Conservation (phyloP, 2,888 invertebrate genomes). For the Andrena haemorrhoa region DNA sequence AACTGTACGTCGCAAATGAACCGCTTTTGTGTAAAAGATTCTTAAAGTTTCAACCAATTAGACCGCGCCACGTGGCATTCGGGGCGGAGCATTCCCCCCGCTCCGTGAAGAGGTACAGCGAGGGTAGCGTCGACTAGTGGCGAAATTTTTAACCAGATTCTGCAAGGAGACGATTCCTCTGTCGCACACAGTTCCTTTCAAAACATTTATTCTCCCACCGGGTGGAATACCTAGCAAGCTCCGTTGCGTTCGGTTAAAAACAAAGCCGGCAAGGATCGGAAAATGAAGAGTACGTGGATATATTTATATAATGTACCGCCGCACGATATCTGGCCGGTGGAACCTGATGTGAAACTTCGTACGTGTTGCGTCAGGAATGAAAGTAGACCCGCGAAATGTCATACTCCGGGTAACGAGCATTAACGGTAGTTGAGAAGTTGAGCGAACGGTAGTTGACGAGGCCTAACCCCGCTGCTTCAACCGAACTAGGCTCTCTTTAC, state of each 20-base stretch:
- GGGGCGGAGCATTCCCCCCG: too few relatives aligned
- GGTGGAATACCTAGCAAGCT: not conserved
- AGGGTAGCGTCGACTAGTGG: too few relatives aligned
- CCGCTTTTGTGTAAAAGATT: too few relatives aligned
- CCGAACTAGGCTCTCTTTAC: not conserved
- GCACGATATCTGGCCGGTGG: slow-evolving; percentile 19
- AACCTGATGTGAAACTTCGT: slow-evolving; percentile 46
- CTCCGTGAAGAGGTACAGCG: too few relatives aligned
- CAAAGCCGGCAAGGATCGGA: not conserved
- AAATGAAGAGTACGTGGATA: not conserved
- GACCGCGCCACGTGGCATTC: too few relatives aligned
- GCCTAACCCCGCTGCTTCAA: not conserved
- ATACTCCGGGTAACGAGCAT: slow-evolving; percentile 42
- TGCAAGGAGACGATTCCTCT: too few relatives aligned
- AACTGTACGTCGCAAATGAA: too few relatives aligned
- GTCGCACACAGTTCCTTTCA: too few relatives aligned
- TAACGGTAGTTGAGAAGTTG: slow-evolving; percentile 31
- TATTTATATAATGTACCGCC: slow-evolving; percentile 31
- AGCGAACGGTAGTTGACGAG: not conserved
- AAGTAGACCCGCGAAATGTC: slow-evolving; percentile 55
- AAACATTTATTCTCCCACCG: too few relatives aligned
- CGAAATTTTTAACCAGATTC: too few relatives aligned
- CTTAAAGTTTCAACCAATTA: too few relatives aligned
- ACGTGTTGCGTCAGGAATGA: slow-evolving; percentile 57
- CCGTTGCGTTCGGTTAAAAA: not conserved